Conservation (phyloP, 2,797 vertebrate species). For the Premnoplex brunnescens region DNA sequence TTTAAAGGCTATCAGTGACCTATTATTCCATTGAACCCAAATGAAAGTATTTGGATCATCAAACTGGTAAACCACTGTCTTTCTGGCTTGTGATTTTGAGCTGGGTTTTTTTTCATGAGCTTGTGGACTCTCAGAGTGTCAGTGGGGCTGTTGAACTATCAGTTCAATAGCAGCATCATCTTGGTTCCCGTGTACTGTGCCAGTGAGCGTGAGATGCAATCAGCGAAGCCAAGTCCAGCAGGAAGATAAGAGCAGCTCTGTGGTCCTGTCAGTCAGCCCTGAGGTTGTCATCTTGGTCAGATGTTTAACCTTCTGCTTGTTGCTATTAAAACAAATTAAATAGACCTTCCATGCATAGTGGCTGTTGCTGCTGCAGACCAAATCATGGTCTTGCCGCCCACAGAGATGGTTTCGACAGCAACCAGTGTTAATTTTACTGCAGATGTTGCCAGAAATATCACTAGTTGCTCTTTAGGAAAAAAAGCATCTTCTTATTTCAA, state of each 20-base stretch:
- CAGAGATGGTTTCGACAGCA: background rate
- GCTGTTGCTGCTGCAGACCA: background rate
- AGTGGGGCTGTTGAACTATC: background rate
- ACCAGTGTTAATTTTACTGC: background rate
- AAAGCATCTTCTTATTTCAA: background rate
- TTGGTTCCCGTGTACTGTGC: background rate
- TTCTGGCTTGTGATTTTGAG: background rate
- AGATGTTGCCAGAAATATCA: fast-evolving
- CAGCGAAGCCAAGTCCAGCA: background rate
- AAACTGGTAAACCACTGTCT: background rate
- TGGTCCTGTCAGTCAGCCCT: background rate
- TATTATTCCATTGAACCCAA: constrained; percentile 17
- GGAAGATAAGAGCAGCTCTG: background rate
- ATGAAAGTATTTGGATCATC: background rate
- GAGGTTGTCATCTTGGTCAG: background rate
- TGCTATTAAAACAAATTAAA: background rate
- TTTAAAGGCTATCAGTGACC: background rate
- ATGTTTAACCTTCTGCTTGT: background rate
- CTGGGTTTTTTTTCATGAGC: background rate
- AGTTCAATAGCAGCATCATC: background rate
- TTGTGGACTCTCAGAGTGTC: background rate
- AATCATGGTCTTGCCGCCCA: background rate
- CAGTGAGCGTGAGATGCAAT: background rate
- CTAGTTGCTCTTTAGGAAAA: background rate
- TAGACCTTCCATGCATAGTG: background rate